Evolutionary conservation across 2,797 vertebrate genomes (phyloP), one percentile per base, ranked within the genome.

Genomic region (Oreortyx pictus): DNA sequence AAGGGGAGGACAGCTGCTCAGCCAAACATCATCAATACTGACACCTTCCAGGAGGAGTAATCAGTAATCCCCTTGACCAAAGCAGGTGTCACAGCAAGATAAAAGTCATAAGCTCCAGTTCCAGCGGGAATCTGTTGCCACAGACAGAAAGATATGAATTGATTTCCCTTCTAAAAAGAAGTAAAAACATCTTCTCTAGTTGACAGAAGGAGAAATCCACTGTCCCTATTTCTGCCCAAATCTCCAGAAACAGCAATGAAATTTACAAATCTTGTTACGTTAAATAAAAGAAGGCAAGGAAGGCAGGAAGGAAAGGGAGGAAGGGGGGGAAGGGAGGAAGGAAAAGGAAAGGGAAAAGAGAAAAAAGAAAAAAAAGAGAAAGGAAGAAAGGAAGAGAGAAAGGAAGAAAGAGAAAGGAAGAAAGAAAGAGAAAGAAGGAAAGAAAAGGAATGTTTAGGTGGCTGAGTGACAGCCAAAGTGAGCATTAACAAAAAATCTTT

Each of bases 11-110:
- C 92, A 95, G 76, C 82, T 96, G 87, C 78, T 94, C 23, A 61
- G 5, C 64, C 41, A 49, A 94, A 39, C 77, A 73, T 54, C 73
- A 73, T 85, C 62, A 70, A 47, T 88, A 93, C 92, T 96, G 88
- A 90, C 67, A 94, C 52, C 81, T 94, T 92, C 47, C 66, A 81
- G 86, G 66, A 91, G 73, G 27, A 94, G 50, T 66, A 86, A 89
- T 88, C 68, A 72, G 64, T 79, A 89, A 94, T 87, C 84, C 66
- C 14, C 47, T 93, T 89, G 95, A 88, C 84, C 50, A 4, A 90
- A 94, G 60, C 92, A 94, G 89, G 66, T 95, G 92, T 77, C 82
- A 83, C 84, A 64, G 41, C 56, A 86, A 92, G 92, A 90, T 92
- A 92, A 86, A 95, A 96, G 76, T 92, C 79, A 46, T 73, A 82